These are phyloP conservation scores for Troides oblongomaculatus DNA, from an alignment of 2,888 invertebrate genomes.

Conservation along the genomic window DNA sequence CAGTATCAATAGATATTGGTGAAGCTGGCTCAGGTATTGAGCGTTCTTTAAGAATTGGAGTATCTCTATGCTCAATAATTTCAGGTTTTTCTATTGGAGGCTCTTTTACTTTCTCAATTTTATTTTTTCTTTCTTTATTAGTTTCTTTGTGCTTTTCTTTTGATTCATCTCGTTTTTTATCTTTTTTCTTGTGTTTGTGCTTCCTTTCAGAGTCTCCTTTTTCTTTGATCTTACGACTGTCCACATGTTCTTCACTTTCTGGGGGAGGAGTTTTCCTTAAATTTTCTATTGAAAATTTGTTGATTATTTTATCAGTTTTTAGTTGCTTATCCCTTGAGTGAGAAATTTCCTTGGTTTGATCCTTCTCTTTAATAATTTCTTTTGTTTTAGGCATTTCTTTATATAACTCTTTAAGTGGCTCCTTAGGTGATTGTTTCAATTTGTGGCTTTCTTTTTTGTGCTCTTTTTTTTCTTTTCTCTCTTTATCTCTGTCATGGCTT, in stretches of 20 bases:
- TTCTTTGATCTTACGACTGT: constrained; percentile 69
- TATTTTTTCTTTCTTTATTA: constrained; percentile 74
- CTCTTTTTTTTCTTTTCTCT: constrained; percentile 79
- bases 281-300: constrained; percentile 75
- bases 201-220: constrained; percentile 77
- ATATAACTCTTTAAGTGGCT: constrained; percentile 55
- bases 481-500: constrained; percentile 82
- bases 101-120: constrained; percentile 77
- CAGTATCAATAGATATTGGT: constrained; percentile 74
- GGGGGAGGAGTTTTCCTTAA: constrained; percentile 70
- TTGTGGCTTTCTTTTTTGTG: constrained; percentile 80
- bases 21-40: constrained; percentile 65
- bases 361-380: constrained; percentile 61
- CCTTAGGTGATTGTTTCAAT: constrained; percentile 68
- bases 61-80: constrained; percentile 66
- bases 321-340: constrained; percentile 59
- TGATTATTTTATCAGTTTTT: constrained; percentile 66
- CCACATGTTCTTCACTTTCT: constrained; percentile 59
- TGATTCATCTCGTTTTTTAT: constrained; percentile 83
- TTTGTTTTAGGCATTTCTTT: constrained; percentile 57
- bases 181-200: constrained; percentile 83
- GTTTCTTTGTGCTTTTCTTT: constrained; percentile 82
- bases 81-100: constrained; percentile 73
- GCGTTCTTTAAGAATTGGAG: constrained; percentile 64
- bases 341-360: constrained; percentile 55